Evolutionary conservation across 2,113 vertebrate species (phyloP).

Genomic region (Castor canadensis): DNA sequence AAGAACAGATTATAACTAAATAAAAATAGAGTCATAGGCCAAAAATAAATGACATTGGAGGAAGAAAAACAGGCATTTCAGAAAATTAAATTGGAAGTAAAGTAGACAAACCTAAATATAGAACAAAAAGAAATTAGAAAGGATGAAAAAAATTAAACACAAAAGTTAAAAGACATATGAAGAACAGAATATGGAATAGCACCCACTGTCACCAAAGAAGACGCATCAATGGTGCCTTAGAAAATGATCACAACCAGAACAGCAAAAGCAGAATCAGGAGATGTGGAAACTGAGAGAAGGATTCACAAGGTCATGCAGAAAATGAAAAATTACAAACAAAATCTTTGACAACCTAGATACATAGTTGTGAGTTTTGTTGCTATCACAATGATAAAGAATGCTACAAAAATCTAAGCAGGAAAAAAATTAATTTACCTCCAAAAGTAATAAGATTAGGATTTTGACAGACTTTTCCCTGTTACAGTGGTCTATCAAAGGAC

Average conservation of each 20-base stretch:
- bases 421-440: not conserved
- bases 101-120: not conserved
- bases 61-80: not conserved
- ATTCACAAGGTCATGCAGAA: not conserved
- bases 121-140: not conserved
- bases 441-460: not conserved
- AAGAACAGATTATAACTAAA: not conserved
- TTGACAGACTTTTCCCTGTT: not conserved
- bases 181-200: not conserved
- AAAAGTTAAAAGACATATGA: not conserved
- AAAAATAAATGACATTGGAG: not conserved
- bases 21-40: not conserved
- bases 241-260: not conserved
- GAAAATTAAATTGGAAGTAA: not conserved
- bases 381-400: slow-evolving; percentile 7
- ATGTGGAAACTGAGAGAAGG: not conserved
- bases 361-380: not conserved
- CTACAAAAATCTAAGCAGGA: not conserved
- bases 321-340: not conserved
- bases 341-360: not conserved
- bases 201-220: not conserved
- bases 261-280: not conserved
- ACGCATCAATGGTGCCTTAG: fast-evolving
- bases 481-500: not conserved
- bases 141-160: not conserved